phyloP scores from a whole-genome alignment of 2,113 vertebrate genomes.

The Ictalurus punctatus region DNA sequence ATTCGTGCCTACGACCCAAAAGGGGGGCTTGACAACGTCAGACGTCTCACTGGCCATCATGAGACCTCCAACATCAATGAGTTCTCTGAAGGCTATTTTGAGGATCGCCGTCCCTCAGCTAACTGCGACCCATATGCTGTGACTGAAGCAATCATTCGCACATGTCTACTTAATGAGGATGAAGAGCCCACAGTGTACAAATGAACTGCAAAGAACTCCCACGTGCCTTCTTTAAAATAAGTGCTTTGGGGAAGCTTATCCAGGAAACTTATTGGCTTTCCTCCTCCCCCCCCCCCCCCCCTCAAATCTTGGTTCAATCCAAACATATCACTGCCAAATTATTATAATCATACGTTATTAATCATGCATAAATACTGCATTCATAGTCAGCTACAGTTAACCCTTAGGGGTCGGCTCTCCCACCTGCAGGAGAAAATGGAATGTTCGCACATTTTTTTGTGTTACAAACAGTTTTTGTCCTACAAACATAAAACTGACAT shows the following conservation, averaged over 20 bases:
- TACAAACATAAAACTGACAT: too few species aligned
- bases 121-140: conserved; percentile 91
- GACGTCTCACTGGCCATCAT: conserved; percentile 85
- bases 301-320: too few species aligned
- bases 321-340: too few species aligned
- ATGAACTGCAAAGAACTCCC: conserved; percentile 54
- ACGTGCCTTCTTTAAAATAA: background rate
- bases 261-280: background rate
- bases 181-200: conserved; percentile 83
- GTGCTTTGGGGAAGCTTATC: background rate
- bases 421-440: too few species aligned
- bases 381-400: too few species aligned
- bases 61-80: conserved; percentile 91
- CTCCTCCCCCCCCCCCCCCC: too few species aligned
- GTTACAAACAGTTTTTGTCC: too few species aligned
- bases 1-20: conserved; percentile 91
- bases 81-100: conserved; percentile 94
- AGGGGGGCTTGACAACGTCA: conserved; percentile 89
- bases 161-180: conserved; percentile 85
- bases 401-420: too few species aligned
- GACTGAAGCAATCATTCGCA: conserved; percentile 88
- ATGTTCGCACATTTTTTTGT: too few species aligned
- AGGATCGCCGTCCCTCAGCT: conserved; percentile 91
- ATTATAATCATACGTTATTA: too few species aligned
- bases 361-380: too few species aligned